These are phyloP conservation scores for Muschampia plurimacula DNA, from an alignment of 2,888 invertebrate genomes.

Conservation along the genomic window DNA sequence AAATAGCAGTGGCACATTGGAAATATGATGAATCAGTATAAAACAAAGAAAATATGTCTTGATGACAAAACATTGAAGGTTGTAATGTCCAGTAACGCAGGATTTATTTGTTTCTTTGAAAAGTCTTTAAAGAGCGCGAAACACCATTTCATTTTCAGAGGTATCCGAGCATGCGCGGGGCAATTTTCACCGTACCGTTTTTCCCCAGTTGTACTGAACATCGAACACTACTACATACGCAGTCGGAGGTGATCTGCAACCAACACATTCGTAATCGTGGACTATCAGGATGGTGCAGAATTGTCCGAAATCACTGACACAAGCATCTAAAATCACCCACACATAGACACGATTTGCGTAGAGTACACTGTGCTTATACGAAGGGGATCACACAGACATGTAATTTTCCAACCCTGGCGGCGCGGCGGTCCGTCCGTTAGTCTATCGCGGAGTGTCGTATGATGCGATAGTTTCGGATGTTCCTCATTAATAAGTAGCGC, in stretches of 20 bases:
- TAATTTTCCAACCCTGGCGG: conserved; percentile 63
- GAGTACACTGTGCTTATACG: conserved; percentile 51
- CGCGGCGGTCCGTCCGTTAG: conserved; percentile 69
- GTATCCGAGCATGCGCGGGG: conserved; percentile 64
- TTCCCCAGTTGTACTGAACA: conserved; percentile 61
- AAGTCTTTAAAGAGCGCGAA: conserved; percentile 69
- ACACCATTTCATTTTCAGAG: conserved; percentile 64
- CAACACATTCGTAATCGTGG: conserved; percentile 57
- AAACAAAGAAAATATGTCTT: conserved; percentile 1
- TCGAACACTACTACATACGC: conserved; percentile 58
- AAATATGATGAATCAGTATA: conserved; percentile 20
- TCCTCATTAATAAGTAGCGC: conserved; percentile 26
- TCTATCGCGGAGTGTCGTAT: conserved; percentile 45
- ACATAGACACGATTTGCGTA: conserved; percentile 47
- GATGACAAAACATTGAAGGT: conserved; percentile 16
- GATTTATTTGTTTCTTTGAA: conserved; percentile 55
- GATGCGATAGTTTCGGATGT: conserved; percentile 30
- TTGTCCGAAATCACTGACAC: conserved; percentile 63
- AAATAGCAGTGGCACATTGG: conserved; percentile 18
- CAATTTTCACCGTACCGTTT: conserved; percentile 51
- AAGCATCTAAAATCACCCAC: conserved; percentile 61
- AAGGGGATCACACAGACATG: conserved; percentile 63
- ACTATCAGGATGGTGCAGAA: conserved; percentile 51
- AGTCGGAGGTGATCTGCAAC: conserved; percentile 63
- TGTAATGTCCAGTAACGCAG: conserved; percentile 12